phyloP scores from a whole-genome alignment of 1,140 invertebrate species.

The honey bee (Apis mellifera) region DNA sequence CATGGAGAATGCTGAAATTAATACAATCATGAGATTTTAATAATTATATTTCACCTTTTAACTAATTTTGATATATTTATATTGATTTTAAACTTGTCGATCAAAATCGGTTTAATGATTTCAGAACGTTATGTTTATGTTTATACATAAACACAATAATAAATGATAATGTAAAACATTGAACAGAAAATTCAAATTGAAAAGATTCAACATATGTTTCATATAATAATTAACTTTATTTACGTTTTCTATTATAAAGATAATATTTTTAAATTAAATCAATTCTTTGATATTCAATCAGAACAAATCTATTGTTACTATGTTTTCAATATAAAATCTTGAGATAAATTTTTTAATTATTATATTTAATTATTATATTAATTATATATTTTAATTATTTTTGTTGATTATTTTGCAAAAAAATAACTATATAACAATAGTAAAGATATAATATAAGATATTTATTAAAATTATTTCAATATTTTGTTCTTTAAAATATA shows the following conservation, averaged over 20 bases:
- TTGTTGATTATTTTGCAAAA: not conserved
- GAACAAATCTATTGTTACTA: not conserved
- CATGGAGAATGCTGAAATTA: not conserved
- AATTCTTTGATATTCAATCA: not conserved
- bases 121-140: not conserved
- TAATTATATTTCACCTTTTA: not conserved
- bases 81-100: not conserved
- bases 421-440: not conserved
- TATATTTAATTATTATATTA: too few relatives aligned
- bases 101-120: not conserved
- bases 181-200: not conserved
- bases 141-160: not conserved
- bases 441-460: not conserved
- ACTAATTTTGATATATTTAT: not conserved
- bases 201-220: slow-evolving; percentile 23
- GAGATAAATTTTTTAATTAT: not conserved
- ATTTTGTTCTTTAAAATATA: not conserved
- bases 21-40: not conserved
- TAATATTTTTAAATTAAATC: not conserved
- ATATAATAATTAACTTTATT: not conserved
- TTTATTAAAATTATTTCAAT: not conserved
- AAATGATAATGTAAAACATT: not conserved
- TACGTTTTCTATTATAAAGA: not conserved
- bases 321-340: not conserved
- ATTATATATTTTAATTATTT: not conserved